Conservation (phyloP, 1,140 invertebrate species). For the Spodoptera frugiperda region DNA sequence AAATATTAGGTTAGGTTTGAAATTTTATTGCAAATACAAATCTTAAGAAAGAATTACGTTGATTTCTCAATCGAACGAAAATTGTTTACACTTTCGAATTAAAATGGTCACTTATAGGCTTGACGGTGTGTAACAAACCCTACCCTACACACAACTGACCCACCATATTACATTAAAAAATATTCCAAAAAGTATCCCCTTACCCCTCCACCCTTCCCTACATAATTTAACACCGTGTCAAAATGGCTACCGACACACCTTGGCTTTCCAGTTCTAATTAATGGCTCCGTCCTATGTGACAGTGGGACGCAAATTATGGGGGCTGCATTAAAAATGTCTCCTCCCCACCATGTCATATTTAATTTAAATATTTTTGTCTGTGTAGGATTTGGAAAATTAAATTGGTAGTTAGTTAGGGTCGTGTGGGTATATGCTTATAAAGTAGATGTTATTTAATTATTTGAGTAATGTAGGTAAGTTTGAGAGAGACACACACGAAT, state of each 20-base stretch:
- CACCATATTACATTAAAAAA: background rate
- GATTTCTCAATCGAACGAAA: too few relatives aligned
- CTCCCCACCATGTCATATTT: slow-evolving; percentile 2
- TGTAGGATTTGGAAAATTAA: background rate
- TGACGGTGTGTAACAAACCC: too few relatives aligned
- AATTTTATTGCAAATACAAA: too few relatives aligned
- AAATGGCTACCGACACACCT: slow-evolving; percentile 25
- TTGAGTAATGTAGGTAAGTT: too few relatives aligned
- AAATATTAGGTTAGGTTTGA: too few relatives aligned
- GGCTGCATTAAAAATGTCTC: slow-evolving; percentile 10
- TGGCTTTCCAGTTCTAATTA: slow-evolving; percentile 6
- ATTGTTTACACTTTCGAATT: too few relatives aligned
- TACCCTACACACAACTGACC: too few relatives aligned
- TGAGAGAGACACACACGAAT: too few relatives aligned
- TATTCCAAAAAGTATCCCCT: background rate
- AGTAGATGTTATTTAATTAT: too few relatives aligned
- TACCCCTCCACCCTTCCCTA: background rate
- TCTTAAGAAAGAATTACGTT: too few relatives aligned
- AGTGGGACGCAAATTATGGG: slow-evolving; percentile 15
- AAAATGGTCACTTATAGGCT: too few relatives aligned
- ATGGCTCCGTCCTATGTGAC: slow-evolving; percentile 3
- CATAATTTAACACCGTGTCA: background rate
- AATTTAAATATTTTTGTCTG: slow-evolving; percentile 18
- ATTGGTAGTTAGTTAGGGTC: too few relatives aligned
- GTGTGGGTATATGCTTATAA: background rate